phyloP scores from a whole-genome alignment of 2,888 invertebrate genomes.

The Phoronis australis region DNA sequence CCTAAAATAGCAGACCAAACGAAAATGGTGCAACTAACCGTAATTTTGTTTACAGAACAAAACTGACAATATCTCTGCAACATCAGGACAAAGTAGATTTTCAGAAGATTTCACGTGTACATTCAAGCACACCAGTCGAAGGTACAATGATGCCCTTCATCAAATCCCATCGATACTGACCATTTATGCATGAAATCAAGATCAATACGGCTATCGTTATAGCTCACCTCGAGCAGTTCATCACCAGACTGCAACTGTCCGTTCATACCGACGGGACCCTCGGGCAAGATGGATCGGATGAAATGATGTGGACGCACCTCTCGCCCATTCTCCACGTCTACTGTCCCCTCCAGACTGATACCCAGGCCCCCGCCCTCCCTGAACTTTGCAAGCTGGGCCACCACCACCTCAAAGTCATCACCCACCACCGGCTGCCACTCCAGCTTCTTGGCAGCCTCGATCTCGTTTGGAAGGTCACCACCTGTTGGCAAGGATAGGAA shows the following conservation, averaged over 20 bases:
- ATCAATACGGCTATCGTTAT: no score
- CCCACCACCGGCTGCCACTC: constrained; percentile 68
- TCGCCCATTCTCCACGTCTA: constrained; percentile 89
- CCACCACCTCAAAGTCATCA: constrained; percentile 77
- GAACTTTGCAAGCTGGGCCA: constrained; percentile 87
- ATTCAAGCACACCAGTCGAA: no score
- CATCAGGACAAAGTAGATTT: no score
- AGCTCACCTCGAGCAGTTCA: constrained; percentile 72
- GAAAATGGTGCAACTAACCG: no score
- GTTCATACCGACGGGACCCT: constrained; percentile 94
- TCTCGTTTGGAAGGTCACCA: constrained; percentile 56
- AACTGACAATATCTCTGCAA: no score
- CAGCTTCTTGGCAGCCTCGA: constrained; percentile 72
- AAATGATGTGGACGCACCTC: constrained; percentile 98
- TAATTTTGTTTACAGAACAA: no score
- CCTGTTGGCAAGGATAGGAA: no score
- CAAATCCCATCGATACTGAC: no score
- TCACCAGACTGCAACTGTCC: constrained; percentile 86
- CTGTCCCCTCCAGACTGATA: constrained; percentile 95
- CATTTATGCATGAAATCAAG: no score
- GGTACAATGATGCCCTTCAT: no score
- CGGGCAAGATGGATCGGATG: constrained; percentile 92
- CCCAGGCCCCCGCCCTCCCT: constrained; percentile 87
- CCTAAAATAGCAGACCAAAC: no score
- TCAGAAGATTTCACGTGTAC: no score